A percentile compares a stretch with the other conserved stretches of the same genome.
phyloP scores from a whole-genome alignment of 1,140 invertebrate genomes.

The Amphibalanus amphitrite region DNA sequence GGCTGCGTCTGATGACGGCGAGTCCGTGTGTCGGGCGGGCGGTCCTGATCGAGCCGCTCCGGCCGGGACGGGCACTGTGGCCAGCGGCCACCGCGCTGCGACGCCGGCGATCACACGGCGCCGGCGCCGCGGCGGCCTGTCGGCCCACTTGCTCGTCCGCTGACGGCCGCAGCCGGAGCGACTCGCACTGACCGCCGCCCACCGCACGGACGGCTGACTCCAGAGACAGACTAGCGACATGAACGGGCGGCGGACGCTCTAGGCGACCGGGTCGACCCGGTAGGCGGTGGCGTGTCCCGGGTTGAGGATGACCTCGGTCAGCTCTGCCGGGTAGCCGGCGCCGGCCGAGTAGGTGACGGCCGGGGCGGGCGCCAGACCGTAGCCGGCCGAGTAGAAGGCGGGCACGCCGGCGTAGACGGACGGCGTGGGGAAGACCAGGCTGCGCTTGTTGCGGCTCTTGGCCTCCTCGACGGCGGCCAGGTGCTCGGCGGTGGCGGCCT shows the following conservation, averaged over 20 bases:
- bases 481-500: slow-evolving; percentile 12
- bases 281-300: slow-evolving; percentile 27
- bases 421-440: neutral
- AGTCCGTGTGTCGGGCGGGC: too few relatives aligned
- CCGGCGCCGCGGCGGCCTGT: too few relatives aligned
- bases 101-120: neutral
- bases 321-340: slow-evolving; percentile 23
- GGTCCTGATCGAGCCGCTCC: too few relatives aligned
- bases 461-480: slow-evolving; percentile 11
- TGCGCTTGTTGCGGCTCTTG: slow-evolving; percentile 3
- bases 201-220: too few relatives aligned
- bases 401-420: neutral
- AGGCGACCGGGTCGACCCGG: slow-evolving; percentile 13
- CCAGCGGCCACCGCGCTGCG: neutral
- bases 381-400: neutral
- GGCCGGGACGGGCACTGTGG: neutral
- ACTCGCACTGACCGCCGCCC: too few relatives aligned
- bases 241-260: neutral
- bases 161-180: too few relatives aligned
- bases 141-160: neutral
- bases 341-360: slow-evolving; percentile 18
- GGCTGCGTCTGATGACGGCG: too few relatives aligned
- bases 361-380: slow-evolving; percentile 8
- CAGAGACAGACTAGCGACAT: neutral
- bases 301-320: slow-evolving; percentile 28